These are phyloP conservation scores for Tetrapedia diversipes DNA, from an alignment of 2,888 invertebrate species.

Conservation along the genomic window DNA sequence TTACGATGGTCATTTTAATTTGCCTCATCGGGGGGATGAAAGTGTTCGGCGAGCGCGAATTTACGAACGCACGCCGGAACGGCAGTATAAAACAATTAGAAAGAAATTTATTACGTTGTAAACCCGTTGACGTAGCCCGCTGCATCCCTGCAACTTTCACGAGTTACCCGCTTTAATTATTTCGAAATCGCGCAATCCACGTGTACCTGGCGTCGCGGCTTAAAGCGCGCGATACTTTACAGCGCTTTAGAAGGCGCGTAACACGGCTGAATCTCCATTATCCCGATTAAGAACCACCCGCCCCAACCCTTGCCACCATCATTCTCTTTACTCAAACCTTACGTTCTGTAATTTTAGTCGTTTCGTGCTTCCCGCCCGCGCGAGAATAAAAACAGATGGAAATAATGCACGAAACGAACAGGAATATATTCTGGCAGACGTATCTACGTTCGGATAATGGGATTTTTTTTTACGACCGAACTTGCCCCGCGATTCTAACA, in stretches of 20 bases:
- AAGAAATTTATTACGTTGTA: constrained; percentile 47
- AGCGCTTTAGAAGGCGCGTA: constrained; percentile 1
- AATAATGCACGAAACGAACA: neutral
- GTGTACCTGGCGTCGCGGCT: constrained; percentile 8
- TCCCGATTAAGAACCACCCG: neutral
- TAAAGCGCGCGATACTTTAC: constrained; percentile 1
- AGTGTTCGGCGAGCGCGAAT: constrained; percentile 30
- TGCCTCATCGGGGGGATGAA: constrained; percentile 14
- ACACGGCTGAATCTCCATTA: constrained; percentile 16
- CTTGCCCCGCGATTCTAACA: constrained; percentile 31
- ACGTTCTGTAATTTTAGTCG: neutral
- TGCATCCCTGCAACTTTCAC: constrained; percentile 22
- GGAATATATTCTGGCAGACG: constrained; percentile 4
- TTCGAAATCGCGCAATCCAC: constrained; percentile 16
- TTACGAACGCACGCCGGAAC: constrained; percentile 33
- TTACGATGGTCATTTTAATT: constrained; percentile 39
- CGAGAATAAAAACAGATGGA: neutral
- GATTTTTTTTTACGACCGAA: constrained; percentile 12
- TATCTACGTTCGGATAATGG: constrained; percentile 45
- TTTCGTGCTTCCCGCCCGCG: neutral
- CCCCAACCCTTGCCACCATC: neutral
- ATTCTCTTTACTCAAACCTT: neutral
- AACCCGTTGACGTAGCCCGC: constrained; percentile 31
- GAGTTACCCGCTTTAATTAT: constrained; percentile 40
- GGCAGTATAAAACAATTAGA: constrained; percentile 47